Conservation (phyloP, 2,113 vertebrate species). For the Sebastes fasciatus region DNA sequence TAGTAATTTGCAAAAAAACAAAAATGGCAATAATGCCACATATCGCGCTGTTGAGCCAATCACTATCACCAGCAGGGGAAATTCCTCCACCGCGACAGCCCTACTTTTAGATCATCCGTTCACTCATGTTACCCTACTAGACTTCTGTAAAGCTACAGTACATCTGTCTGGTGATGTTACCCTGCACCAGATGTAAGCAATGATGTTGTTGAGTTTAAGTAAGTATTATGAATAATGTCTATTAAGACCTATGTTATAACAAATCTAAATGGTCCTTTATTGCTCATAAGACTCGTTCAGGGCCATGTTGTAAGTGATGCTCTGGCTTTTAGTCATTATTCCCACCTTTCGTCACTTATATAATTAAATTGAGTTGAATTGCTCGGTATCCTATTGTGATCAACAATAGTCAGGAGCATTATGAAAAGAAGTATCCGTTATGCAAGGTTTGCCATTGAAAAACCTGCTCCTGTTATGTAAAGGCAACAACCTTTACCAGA, state of each 20-base stretch:
- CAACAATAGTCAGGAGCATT: neutral
- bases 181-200: no score
- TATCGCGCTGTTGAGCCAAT: no score
- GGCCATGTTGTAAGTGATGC: neutral
- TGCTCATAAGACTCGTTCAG: neutral
- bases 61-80: no score
- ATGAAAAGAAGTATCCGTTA: slow-evolving; percentile 1
- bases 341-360: neutral
- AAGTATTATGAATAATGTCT: neutral
- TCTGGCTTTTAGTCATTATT: neutral
- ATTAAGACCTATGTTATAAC: neutral
- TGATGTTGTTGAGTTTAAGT: no score
- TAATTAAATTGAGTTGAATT: neutral
- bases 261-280: neutral
- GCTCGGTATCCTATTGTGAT: neutral
- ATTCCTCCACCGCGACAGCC: no score
- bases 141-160: no score
- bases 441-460: neutral
- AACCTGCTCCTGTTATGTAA: slow-evolving; percentile 2
- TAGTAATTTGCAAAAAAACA: no score
- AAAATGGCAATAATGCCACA: no score
- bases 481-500: neutral
- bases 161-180: no score
- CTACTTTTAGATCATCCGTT: no score
- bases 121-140: no score